Base-by-base conservation (phyloP, 2,888 invertebrate genomes). In the Eilema griseolum region DNA sequence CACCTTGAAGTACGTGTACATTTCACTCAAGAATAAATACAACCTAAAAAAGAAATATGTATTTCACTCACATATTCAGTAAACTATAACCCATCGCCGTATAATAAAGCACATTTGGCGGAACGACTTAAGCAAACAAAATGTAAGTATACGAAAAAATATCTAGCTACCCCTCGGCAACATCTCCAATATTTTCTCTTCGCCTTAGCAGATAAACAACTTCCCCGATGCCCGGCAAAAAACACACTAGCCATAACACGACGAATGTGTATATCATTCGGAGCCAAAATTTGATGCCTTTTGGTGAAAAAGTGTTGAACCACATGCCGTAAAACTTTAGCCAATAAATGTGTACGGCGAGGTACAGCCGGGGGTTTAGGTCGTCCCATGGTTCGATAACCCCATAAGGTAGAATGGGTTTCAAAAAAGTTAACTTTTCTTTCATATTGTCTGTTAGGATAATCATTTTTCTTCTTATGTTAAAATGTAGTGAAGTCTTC, bases 171-270 rank as follows among this genome's bases (percentile, higher is more conserved):
- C 95, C 95, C 86, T 93, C 95, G 77, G 95, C 95, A 80, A 97
- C 96, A 84, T 96, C 96, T 70, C 96, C 96, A 80, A 97, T 96
- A 84, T 96, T 96, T 82, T 96, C 96, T 69, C 95, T 94, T 79
- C 96, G 96, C 90, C 96, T 96, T 72, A 96, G 96, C 83, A 97
- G 96, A 94, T 97, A 97, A 90, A 96, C 96, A 88, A 96, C 94
- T 89, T 96, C 96, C 28, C 96, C 96, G 62, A 96, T 95, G 76
- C 95, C 95, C 69, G 95, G 95, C 77, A 95, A 83, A 83, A 95
- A 90, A 85, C 94, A 95, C 64, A 95, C 94, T n/a, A 95, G 88
- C 88, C 90, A 95, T 80, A 95, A 85, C 69, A 95, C 91, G 59
- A 86, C 66, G 31, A 89, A 64, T 4, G 92, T 90, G 76, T 95